Percentiles rank a stretch among this genome's conserved stretches.
These are phyloP conservation scores for Eueides isabella DNA, from an alignment of 1,140 invertebrate species.

Conservation along the genomic window DNA sequence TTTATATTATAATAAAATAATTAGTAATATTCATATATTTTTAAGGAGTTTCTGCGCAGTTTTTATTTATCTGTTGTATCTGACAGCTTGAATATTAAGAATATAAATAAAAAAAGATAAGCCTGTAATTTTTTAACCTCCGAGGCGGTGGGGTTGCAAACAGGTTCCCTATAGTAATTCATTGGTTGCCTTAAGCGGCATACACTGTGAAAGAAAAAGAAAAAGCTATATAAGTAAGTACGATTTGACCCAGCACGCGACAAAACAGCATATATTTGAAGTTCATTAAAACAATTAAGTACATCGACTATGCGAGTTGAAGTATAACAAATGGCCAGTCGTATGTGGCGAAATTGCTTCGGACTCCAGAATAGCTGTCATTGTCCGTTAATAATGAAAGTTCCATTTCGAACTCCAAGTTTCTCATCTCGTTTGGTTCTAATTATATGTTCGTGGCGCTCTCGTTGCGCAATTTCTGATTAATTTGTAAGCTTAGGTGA, in stretches of 20 bases:
- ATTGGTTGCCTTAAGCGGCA: too few species aligned
- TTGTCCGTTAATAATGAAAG: slow-evolving; percentile 49
- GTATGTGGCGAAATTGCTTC: slow-evolving; percentile 39
- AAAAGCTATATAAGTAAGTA: neutral
- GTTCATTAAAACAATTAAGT: slow-evolving; percentile 29
- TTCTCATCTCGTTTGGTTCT: slow-evolving; percentile 37
- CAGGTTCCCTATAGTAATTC: too few species aligned
- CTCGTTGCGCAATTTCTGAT: neutral
- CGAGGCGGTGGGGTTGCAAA: too few species aligned
- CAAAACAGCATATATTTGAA: neutral
- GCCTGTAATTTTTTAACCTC: too few species aligned
- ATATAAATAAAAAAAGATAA: too few species aligned
- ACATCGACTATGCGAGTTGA: slow-evolving; percentile 33
- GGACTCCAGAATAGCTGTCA: slow-evolving; percentile 37
- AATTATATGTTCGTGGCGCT: slow-evolving; percentile 33
- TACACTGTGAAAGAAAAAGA: too few species aligned
- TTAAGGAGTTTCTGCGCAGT: too few species aligned
- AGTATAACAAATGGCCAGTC: slow-evolving; percentile 38
- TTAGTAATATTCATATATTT: too few species aligned
- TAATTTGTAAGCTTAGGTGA: neutral
- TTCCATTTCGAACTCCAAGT: slow-evolving; percentile 40
- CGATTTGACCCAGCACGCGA: neutral
- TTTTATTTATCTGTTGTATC: too few species aligned
- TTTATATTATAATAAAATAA: too few species aligned
- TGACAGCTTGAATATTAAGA: too few species aligned